Percentiles rank a stretch among this genome's conserved stretches.
These are phyloP conservation scores for Micronycteris hirsuta DNA, from an alignment of 2,113 vertebrate species.

Conservation along the genomic window DNA sequence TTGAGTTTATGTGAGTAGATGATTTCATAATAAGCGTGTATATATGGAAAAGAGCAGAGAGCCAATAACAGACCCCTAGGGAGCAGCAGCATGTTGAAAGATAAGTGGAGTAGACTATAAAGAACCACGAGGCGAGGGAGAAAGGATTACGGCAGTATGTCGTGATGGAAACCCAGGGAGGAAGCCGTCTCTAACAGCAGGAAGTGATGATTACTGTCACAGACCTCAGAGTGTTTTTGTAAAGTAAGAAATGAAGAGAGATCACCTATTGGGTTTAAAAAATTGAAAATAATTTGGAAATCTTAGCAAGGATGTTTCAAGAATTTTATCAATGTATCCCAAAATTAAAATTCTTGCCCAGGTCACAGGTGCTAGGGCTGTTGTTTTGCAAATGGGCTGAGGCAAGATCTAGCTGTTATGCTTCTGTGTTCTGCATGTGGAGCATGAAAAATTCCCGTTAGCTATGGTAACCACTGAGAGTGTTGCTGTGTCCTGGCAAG, in stretches of 20 bases:
- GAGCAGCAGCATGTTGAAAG: neutral
- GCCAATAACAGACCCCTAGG: neutral
- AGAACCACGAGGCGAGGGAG: neutral
- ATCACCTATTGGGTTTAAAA: neutral
- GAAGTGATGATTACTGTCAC: neutral
- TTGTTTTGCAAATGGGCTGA: neutral
- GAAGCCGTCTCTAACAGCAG: neutral
- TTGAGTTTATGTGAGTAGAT: neutral
- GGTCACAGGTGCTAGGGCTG: neutral
- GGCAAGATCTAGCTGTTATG: neutral
- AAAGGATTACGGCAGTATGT: neutral
- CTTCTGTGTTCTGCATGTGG: neutral
- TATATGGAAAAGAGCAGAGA: neutral
- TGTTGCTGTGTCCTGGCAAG: neutral
- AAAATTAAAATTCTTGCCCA: neutral
- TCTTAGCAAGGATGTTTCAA: neutral
- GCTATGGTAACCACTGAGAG: too few species aligned
- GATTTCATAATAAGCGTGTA: neutral
- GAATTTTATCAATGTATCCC: neutral
- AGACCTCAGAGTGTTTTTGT: neutral
- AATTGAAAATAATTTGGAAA: slow-evolving; percentile 14
- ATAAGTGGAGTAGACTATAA: neutral
- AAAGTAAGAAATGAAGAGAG: neutral
- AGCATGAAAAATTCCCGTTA: neutral
- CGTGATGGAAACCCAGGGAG: neutral